Evolutionary conservation across 2,797 vertebrate species (phyloP).

Genomic region (Pseudochirops corinnae): DNA sequence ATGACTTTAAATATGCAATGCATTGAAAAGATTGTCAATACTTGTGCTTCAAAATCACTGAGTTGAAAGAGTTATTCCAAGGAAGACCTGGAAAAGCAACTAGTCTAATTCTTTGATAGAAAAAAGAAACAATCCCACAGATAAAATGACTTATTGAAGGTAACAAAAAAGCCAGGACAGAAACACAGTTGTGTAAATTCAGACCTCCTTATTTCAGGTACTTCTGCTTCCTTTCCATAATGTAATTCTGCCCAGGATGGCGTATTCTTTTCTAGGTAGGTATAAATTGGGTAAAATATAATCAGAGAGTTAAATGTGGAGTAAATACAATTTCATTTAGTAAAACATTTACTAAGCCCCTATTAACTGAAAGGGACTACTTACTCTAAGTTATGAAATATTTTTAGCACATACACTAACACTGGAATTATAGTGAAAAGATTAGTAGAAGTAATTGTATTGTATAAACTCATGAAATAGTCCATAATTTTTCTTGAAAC

Average conservation of each 20-base stretch:
- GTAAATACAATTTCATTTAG: not conserved
- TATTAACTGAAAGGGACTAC: not conserved
- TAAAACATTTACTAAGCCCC: not conserved
- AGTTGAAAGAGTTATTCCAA: not conserved
- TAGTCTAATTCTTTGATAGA: not conserved
- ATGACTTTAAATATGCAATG: too few relatives aligned
- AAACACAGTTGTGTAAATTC: not conserved
- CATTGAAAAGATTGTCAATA: not conserved
- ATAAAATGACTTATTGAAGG: not conserved
- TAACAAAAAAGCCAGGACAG: not conserved
- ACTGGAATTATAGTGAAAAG: not conserved
- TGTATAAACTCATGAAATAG: too few relatives aligned
- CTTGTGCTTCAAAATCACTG: not conserved
- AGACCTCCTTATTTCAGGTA: not conserved
- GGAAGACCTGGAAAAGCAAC: not conserved
- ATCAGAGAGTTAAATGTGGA: not conserved
- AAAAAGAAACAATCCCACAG: not conserved
- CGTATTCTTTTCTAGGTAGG: not conserved
- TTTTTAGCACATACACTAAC: not conserved
- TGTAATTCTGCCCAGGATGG: not conserved
- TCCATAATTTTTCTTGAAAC: too few relatives aligned
- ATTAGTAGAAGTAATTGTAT: not conserved
- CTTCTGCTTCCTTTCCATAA: not conserved
- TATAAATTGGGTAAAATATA: not conserved
- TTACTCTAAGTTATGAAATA: not conserved